Evolutionary conservation across 2,797 vertebrate genomes (phyloP).

Genomic region (Sebastes kiyomatsui): DNA sequence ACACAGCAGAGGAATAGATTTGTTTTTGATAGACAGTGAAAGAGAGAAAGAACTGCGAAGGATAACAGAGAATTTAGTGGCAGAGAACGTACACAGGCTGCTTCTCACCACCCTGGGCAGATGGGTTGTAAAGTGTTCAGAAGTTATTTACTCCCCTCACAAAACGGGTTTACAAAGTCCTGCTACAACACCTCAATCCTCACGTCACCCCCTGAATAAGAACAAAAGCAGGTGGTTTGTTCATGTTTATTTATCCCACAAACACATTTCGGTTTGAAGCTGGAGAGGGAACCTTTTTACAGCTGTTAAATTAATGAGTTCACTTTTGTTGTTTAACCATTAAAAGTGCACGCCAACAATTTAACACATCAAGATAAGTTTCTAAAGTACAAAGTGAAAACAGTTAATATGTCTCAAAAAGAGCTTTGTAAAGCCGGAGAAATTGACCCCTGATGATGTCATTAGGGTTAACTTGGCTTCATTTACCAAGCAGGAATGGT

Average conservation of each 20-base stretch:
- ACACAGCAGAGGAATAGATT: conserved; percentile 22
- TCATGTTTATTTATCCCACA: not conserved
- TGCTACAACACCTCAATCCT: conserved; percentile 8
- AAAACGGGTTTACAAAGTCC: conserved; percentile 32
- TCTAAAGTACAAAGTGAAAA: not conserved
- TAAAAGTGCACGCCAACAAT: not conserved
- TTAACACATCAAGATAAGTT: not conserved
- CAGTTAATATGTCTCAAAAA: not conserved
- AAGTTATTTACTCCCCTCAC: conserved; percentile 48
- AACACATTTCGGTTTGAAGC: not conserved
- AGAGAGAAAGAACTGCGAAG: conserved; percentile 27
- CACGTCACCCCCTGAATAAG: not conserved
- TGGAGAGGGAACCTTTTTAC: not conserved
- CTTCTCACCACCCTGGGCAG: conserved; percentile 24
- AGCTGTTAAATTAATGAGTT: not conserved
- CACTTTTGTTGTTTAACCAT: not conserved
- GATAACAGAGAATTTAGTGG: conserved; percentile 36
- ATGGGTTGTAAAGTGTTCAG: conserved; percentile 50
- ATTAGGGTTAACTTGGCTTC: not conserved
- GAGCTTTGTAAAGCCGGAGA: not conserved
- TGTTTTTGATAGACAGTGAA: conserved; percentile 50
- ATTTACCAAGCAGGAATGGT: not conserved
- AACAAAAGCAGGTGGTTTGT: not conserved
- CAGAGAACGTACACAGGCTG: conserved; percentile 27
- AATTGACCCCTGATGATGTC: not conserved